Base-by-base conservation (phyloP, 2,888 invertebrate species). In the Mechanitis messenoides region DNA sequence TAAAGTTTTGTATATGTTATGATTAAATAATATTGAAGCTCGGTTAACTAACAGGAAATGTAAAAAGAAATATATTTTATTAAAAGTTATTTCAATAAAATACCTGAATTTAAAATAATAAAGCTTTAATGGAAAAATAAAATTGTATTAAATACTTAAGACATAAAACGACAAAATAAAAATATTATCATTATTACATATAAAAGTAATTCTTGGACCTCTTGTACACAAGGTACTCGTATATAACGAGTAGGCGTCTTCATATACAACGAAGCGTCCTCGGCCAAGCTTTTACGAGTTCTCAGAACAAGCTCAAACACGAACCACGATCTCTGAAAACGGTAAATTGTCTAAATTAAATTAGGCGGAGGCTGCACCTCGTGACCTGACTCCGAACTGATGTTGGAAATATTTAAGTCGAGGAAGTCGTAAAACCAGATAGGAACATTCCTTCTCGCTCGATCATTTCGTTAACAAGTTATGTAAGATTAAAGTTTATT, bases 321-420 rank as follows among this genome's bases (percentile, higher is more conserved):
- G 71, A 72, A 77, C 75, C 77, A 75, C 71, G 68, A 64, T 65
- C 65, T 66, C 77, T 75, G 75, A 78, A 79, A 84, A 84, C 84
- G 80, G 83, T 83, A 83, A 79, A 83, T 78, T 75, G 74, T 78
- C 80, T 81, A 81, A 84, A 84, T 84, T 83, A 83, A 84, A 81
- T 78, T 77, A 76, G 77, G 73, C 77, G 77, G 78, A 78, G 76
- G 72, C 66, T 66, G 66, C 61, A 58, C 76, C 78, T 75, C 76
- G 79, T 75, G 76, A 77, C 74, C 67, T 64, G 71, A 65, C 67
- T 69, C 60, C 62, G 57, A 67, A 70, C 71, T 74, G 70, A 72
- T 71, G 71, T 72, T 69, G 70, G 64, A 67, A 65, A 68, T 64
- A 66, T 64, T 67, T 69, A 55, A 60, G 56, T 64, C 69, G 66